phyloP scores from a whole-genome alignment of 2,797 vertebrate genomes.

The Acestrorhynchus altus region DNA sequence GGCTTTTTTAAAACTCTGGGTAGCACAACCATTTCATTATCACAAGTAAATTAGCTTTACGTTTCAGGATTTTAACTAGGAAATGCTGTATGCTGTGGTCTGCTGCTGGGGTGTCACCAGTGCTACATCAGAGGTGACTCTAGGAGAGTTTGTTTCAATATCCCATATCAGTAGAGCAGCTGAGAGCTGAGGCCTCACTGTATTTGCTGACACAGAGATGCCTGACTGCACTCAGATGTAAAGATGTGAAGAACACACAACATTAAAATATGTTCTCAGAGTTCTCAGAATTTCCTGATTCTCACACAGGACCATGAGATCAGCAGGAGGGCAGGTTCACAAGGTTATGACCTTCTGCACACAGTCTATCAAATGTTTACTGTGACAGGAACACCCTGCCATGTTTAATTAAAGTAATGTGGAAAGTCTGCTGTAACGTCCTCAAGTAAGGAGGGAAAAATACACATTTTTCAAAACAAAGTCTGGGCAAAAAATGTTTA shows the following conservation, averaged over 20 bases:
- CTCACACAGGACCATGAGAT: neutral
- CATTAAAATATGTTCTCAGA: constrained; percentile 6
- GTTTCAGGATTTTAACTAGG: too few relatives aligned
- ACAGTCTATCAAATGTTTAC: neutral
- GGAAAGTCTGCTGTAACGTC: neutral
- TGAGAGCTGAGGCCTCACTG: neutral
- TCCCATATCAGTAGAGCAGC: neutral
- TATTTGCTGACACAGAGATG: constrained; percentile 19
- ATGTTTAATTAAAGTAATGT: neutral
- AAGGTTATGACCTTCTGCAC: neutral
- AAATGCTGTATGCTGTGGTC: neutral
- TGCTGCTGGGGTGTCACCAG: neutral
- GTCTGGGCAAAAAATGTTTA: neutral
- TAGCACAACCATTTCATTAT: constrained; percentile 2
- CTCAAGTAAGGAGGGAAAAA: neutral
- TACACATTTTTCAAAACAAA: neutral
- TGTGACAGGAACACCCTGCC: neutral
- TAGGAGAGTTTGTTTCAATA: neutral
- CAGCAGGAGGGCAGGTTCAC: neutral
- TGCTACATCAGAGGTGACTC: neutral
- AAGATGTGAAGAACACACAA: constrained; percentile 21
- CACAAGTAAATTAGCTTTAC: neutral
- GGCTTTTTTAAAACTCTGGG: neutral
- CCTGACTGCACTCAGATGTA: constrained; percentile 20
- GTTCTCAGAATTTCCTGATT: neutral